Evolutionary conservation across 2,113 vertebrate species (phyloP), one percentile per base, ranked within the genome.

Genomic region (Apodemus speciosus): DNA sequence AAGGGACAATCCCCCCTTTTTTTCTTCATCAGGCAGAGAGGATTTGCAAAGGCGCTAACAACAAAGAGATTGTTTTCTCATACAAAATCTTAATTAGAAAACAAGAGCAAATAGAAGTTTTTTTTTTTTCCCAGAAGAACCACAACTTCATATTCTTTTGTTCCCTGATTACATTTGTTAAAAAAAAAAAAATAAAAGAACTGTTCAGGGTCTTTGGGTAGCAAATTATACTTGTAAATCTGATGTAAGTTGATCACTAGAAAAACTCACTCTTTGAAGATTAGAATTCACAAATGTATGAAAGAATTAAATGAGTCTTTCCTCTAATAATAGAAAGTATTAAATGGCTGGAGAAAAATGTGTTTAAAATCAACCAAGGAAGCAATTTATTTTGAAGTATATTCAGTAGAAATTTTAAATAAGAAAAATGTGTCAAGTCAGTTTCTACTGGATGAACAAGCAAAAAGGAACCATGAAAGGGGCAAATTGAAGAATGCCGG

Each of bases 161-260:
- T 97, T 94, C 96, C 96, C 95, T 97, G 96, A 97, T 97, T 97
- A 90, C 95, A 69, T 92, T 97, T 89, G 90, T 95, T 98, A 98
- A 92, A 60, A 92, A 85, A 97, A 81, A 97, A 92, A 81, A 56
- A 53, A 92, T 80, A 97, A 81, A 97, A 97, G 40, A 97, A 77
- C 75, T 38, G 8, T 91, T 91, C 92, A 96, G 93, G 92, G 84
- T 94, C 93, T 97, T 97, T 87, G 92, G 90, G 97, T 60, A 96
- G 95, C 84, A 94, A 96, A 97, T 97, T 97, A 97, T 38, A 95
- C 96, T 97, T 98, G 97, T 83, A 97, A 97, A 98, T 97, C 83
- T 91, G 89, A 92, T 89, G 93, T 95, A 62, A 97, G 92, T 86
- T 95, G 96, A 97, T 97, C 94, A 91, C 72, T 81, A 90, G 66